Conservation (phyloP, 2,797 vertebrate genomes). For the Sebastes elongatus region DNA sequence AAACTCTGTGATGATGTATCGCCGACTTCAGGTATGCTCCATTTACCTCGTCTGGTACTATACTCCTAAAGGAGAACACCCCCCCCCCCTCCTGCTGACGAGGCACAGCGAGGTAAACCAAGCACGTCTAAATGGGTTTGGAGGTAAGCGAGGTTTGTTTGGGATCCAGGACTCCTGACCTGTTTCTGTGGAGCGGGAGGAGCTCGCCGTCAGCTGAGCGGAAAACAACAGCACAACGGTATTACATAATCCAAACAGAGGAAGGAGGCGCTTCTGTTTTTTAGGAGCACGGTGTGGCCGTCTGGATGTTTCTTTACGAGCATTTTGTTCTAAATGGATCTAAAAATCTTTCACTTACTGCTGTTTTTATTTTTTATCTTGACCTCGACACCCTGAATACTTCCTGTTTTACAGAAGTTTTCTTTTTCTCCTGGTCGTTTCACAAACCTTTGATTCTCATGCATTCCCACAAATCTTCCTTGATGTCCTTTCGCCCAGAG, state of each 20-base stretch:
- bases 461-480: background rate
- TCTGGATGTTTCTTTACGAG: background rate
- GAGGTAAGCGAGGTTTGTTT: background rate
- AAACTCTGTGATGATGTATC: background rate
- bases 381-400: background rate
- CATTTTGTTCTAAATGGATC: background rate
- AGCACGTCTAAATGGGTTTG: background rate
- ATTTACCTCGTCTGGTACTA: background rate
- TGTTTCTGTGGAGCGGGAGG: background rate
- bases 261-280: background rate
- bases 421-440: background rate
- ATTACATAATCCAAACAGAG: background rate
- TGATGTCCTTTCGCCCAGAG: background rate
- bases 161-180: background rate
- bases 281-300: background rate
- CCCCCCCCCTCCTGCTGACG: background rate
- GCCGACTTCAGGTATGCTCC: background rate
- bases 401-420: background rate
- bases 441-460: background rate
- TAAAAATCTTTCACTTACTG: background rate
- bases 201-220: background rate
- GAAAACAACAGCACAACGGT: background rate
- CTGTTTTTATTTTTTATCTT: background rate
- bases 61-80: background rate
- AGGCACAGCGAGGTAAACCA: background rate